Conservation (phyloP, 1,140 invertebrate genomes). For the Semibalanus balanoides region DNA sequence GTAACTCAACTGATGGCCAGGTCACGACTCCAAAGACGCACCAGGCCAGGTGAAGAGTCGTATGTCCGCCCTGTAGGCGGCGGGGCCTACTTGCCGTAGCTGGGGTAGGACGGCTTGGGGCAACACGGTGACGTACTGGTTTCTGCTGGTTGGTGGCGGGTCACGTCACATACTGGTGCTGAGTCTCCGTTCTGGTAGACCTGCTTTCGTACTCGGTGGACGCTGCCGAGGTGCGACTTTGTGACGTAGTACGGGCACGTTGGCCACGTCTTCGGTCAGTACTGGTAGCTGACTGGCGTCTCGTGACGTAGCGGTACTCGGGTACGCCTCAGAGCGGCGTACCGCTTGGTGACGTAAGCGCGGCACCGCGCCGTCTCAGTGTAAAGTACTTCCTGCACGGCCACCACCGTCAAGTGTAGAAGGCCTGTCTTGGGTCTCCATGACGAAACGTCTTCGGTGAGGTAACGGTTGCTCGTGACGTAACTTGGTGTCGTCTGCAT, state of each 20-base stretch:
- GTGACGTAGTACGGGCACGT: constrained; percentile 22
- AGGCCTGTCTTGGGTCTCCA: background rate
- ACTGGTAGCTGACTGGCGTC: constrained; percentile 16
- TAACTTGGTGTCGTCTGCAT: background rate
- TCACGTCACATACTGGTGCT: too few species aligned
- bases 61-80: too few species aligned
- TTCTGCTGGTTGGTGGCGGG: too few species aligned
- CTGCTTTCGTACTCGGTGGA: constrained; percentile 17
- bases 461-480: background rate
- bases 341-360: constrained; percentile 20
- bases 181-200: constrained; percentile 5
- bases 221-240: constrained; percentile 15
- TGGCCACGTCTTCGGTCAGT: constrained; percentile 18
- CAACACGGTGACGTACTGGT: too few species aligned
- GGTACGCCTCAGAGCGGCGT: background rate
- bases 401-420: background rate
- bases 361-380: constrained; percentile 19
- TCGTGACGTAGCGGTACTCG: background rate
- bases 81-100: too few species aligned
- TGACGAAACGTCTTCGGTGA: background rate
- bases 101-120: too few species aligned
- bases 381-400: background rate
- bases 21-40: too few species aligned
- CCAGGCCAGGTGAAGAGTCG: too few species aligned
- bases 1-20: too few species aligned